Evolutionary conservation across 1,140 invertebrate genomes (phyloP).

Genomic region (Drosophila elegans): DNA sequence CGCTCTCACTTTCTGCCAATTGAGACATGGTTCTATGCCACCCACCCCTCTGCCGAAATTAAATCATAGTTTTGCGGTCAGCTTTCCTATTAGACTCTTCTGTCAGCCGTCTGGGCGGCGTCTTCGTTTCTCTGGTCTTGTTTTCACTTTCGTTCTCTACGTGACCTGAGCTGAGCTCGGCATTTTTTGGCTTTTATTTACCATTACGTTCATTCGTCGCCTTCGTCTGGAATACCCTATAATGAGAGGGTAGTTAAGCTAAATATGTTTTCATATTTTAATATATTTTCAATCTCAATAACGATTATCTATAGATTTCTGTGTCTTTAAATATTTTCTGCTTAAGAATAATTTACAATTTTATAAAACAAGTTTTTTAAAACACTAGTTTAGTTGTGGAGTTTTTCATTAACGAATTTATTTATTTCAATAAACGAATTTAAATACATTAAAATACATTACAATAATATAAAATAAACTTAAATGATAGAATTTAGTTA

Average conservation of each 20-base stretch:
- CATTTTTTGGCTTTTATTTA: slow-evolving; percentile 31
- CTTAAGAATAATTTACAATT: neutral
- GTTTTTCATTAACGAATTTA: too few species aligned
- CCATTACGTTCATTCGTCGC: slow-evolving; percentile 12
- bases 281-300: too few species aligned
- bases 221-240: slow-evolving; percentile 20
- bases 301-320: too few species aligned
- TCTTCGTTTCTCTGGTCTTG: slow-evolving; percentile 31
- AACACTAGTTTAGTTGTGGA: too few species aligned
- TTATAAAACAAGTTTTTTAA: too few species aligned
- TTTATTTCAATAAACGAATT: too few species aligned
- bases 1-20: slow-evolving; percentile 64
- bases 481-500: too few species aligned
- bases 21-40: slow-evolving; percentile 45
- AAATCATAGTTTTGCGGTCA: slow-evolving; percentile 62
- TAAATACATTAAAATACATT: too few species aligned
- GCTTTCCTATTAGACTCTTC: slow-evolving; percentile 68
- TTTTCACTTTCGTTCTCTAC: slow-evolving; percentile 69
- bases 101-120: slow-evolving; percentile 21
- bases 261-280: neutral
- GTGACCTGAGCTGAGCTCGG: slow-evolving; percentile 55
- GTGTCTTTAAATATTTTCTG: too few species aligned
- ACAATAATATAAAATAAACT: too few species aligned
- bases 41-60: neutral
- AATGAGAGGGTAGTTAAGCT: neutral